Evolutionary conservation across 2,888 invertebrate species (phyloP), one percentile per base, ranked within the genome.

Genomic region (Ceramica pisi): DNA sequence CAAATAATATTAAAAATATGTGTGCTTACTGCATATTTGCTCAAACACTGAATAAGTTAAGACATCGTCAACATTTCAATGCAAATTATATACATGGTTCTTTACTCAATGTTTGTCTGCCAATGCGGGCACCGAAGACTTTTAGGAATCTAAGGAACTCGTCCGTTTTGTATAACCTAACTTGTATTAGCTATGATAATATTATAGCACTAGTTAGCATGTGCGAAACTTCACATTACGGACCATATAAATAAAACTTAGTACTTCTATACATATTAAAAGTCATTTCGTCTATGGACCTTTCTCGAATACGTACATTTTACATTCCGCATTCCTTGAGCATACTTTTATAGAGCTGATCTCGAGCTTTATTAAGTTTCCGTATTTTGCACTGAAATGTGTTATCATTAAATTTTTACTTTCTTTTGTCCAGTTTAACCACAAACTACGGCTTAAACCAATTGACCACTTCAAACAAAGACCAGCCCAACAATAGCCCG

Each of bases 401-500:
- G 31, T 31, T 31, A 31, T 3, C 31, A 31, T 31, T 31, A 2
- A 31, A 31, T 5, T 31, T 31, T 6, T 31, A 31, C 31, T 31
- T 31, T 5, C 31, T 31, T 31, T 31, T 31, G 31, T 31, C 31
- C 31, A 31, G 31, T 31, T 31, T 6, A 31, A 31, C 31, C 31
- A 31, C 31, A 31, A 31, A 31, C 12, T 72, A 67, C 66, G 56
- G 60, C 57, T 69, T 68, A 60, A 71, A 56, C 61, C 71, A 46
- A 8, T 31, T 83, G 87, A 87, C 88, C 87, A 88, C 85, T 69
- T 78, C 82, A 82, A 85, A 87, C 88, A 88, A 90, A 86, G 85
- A 81, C 85, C 74, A 67, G 73, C 67, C 61, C 64, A 71, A 88
- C 87, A 88, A 84, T 84, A 73, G 79, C 63, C 41, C 12, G 9